Evolutionary conservation across 2,113 vertebrate genomes (phyloP).

Genomic region (Clarias magur): DNA sequence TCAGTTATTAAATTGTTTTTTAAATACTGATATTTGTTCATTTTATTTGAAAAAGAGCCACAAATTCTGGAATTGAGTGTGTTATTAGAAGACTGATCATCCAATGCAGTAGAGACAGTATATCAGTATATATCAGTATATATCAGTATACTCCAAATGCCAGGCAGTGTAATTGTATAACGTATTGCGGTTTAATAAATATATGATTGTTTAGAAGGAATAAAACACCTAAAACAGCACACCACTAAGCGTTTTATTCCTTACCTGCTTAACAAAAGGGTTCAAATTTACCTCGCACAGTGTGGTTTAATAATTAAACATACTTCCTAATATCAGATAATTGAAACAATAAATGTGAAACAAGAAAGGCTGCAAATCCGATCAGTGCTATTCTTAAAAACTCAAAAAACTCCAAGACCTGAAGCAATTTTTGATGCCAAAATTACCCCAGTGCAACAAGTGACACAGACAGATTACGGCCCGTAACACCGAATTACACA

Average conservation of each 20-base stretch:
- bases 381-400: neutral
- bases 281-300: neutral
- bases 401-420: neutral
- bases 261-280: neutral
- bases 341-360: neutral
- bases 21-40: neutral
- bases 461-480: constrained; percentile 16
- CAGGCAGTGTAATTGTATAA: neutral
- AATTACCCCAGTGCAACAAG: constrained; percentile 14
- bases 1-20: too few relatives aligned
- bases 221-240: neutral
- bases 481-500: neutral
- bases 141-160: too few relatives aligned
- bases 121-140: too few relatives aligned
- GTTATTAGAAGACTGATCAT: neutral
- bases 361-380: neutral
- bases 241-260: neutral
- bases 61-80: neutral
- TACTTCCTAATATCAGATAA: neutral
- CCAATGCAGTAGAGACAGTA: neutral
- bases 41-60: neutral
- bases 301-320: neutral
- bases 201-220: neutral
- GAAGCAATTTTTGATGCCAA: neutral
- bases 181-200: neutral